Conservation (phyloP, 2,888 invertebrate species). For the Leucoma salicis region DNA sequence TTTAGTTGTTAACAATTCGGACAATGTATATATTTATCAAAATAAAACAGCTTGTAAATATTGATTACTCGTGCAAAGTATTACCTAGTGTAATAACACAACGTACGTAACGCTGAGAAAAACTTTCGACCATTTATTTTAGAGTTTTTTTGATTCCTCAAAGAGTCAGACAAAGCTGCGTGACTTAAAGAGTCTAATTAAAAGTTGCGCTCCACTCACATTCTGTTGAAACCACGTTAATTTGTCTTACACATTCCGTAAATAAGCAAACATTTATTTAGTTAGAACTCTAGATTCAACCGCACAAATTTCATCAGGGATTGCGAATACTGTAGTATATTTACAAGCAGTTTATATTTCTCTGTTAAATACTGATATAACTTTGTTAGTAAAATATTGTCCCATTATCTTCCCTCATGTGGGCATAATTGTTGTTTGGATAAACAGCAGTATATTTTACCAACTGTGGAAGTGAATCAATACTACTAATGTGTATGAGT, state of each 20-base stretch:
- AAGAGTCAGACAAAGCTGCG: constrained; percentile 34
- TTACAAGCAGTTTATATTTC: neutral
- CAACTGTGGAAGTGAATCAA: no score
- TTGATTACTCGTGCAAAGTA: neutral
- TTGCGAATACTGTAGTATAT: neutral
- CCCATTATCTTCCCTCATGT: neutral
- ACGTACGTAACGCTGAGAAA: constrained; percentile 22
- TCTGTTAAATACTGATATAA: neutral
- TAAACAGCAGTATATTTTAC: no score
- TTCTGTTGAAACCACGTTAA: constrained; percentile 16
- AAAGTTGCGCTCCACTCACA: constrained; percentile 34
- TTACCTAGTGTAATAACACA: constrained; percentile 4
- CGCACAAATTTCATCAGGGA: neutral
- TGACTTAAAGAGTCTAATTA: constrained; percentile 46
- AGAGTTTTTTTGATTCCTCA: constrained; percentile 17
- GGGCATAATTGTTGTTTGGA: no score
- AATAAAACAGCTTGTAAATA: neutral
- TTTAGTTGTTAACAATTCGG: neutral
- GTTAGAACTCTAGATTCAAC: neutral
- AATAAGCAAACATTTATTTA: neutral
- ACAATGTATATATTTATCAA: neutral
- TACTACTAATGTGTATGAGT: no score
- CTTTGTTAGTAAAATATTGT: neutral
- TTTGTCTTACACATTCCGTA: neutral
- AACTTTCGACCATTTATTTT: constrained; percentile 34